These are phyloP conservation scores for Sus scrofa DNA, from an alignment of 2,113 vertebrate species.

Conservation along the genomic window DNA sequence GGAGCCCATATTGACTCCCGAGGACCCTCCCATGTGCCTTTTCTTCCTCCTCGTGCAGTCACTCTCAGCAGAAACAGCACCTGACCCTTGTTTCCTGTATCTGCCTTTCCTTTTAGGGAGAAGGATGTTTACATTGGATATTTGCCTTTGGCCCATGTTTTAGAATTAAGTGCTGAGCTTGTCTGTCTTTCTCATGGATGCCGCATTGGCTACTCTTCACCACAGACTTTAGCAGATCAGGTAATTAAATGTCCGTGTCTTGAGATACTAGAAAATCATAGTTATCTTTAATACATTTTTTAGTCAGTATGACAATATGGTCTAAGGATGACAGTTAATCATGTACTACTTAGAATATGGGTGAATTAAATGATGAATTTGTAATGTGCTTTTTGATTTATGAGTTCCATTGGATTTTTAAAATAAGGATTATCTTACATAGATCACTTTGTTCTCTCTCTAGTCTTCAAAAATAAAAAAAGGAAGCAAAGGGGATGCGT, in stretches of 20 bases:
- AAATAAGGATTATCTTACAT: slow-evolving; percentile 25
- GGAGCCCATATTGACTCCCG: fast-evolving
- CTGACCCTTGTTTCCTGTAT: neutral
- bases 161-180: slow-evolving; percentile 96
- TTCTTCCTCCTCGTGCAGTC: neutral
- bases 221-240: slow-evolving; percentile 97
- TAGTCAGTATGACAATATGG: neutral
- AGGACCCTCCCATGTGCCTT: neutral
- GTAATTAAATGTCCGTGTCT: slow-evolving; percentile 79
- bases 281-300: neutral
- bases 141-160: slow-evolving; percentile 96
- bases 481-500: slow-evolving; percentile 96
- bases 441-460: slow-evolving; percentile 59
- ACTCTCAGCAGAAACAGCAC: neutral
- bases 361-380: slow-evolving; percentile 14
- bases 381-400: neutral
- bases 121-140: slow-evolving; percentile 96
- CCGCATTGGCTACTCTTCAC: slow-evolving; percentile 96
- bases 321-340: neutral
- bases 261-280: neutral
- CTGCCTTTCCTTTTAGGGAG: slow-evolving; percentile 87
- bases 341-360: neutral
- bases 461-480: slow-evolving; percentile 99
- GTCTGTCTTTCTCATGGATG: slow-evolving; percentile 95
- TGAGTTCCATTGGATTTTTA: neutral